These are phyloP conservation scores for Piezodorus guildinii DNA, from an alignment of 1,140 invertebrate species.

Conservation along the genomic window DNA sequence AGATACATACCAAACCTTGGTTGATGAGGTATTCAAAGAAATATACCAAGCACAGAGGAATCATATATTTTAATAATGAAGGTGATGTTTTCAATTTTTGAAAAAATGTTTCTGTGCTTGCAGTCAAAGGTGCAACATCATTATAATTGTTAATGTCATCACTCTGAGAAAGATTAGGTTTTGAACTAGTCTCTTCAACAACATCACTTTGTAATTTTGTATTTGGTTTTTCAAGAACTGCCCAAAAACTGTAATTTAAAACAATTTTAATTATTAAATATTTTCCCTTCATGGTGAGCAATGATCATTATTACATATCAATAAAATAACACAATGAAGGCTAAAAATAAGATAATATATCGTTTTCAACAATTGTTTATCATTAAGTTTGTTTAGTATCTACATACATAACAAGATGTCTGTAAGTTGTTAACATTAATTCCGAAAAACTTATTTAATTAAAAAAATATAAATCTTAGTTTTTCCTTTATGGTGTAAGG, in stretches of 20 bases:
- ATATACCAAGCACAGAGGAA: conserved; percentile 69
- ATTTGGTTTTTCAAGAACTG: conserved; percentile 26
- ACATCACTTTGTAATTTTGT: not conserved
- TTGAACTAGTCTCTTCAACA: not conserved
- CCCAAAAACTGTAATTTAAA: conserved; percentile 39
- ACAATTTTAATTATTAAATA: not conserved
- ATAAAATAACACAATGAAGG: too few species aligned
- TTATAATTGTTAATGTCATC: conserved; percentile 2
- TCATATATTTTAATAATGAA: conserved; percentile 47
- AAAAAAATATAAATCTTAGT: too few species aligned
- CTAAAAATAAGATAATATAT: too few species aligned
- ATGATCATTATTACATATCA: not conserved
- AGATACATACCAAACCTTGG: conserved; percentile 50
- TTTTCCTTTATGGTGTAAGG: too few species aligned
- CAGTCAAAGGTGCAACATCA: not conserved
- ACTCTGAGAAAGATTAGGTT: not conserved
- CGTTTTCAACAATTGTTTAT: too few species aligned
- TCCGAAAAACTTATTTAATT: too few species aligned
- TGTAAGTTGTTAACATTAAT: too few species aligned
- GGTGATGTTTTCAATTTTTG: conserved; percentile 48
- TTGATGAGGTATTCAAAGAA: conserved; percentile 85
- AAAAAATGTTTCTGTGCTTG: conserved; percentile 35
- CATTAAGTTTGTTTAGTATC: too few species aligned
- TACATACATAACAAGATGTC: too few species aligned
- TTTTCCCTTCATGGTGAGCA: not conserved